Percentiles rank a stretch among this genome's conserved stretches.
These are phyloP conservation scores for Drosophila tristis DNA, from an alignment of 1,140 invertebrate species.

Conservation along the genomic window DNA sequence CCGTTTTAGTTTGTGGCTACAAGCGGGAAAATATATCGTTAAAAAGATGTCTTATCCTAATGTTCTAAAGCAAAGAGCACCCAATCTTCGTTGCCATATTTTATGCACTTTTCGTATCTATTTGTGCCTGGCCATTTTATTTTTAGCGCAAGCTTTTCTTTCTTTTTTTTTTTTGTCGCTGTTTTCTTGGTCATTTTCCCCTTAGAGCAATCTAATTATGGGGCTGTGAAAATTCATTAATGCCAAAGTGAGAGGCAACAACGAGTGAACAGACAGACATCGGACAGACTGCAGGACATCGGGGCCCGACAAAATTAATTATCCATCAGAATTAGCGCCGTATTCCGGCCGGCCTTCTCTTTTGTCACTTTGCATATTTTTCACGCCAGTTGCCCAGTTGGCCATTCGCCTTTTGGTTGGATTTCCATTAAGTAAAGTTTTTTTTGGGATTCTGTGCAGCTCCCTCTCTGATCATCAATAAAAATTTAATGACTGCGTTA, in stretches of 20 bases:
- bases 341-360: constrained; percentile 23
- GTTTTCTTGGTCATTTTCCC: constrained; percentile 45
- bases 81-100: no score
- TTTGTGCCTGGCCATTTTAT: constrained; percentile 61
- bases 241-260: constrained; percentile 16
- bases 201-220: constrained; percentile 71
- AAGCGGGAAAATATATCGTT: no score
- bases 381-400: constrained; percentile 45
- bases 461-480: constrained; percentile 56
- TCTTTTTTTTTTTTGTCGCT: neutral
- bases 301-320: constrained; percentile 70
- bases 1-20: no score
- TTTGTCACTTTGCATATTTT: constrained; percentile 74
- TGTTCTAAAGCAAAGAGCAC: no score
- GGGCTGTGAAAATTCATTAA: constrained; percentile 73
- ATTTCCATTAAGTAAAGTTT: constrained; percentile 68
- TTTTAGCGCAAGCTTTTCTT: constrained; percentile 54
- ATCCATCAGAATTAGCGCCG: constrained; percentile 70
- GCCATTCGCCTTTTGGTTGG: constrained; percentile 22
- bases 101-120: constrained; percentile 26
- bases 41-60: no score
- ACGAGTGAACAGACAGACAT: neutral
- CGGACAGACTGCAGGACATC: constrained; percentile 1
- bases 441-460: no score
- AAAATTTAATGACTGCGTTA: constrained; percentile 68